Evolutionary conservation across 2,888 invertebrate genomes (phyloP).

Genomic region (Coenonympha glycerion): DNA sequence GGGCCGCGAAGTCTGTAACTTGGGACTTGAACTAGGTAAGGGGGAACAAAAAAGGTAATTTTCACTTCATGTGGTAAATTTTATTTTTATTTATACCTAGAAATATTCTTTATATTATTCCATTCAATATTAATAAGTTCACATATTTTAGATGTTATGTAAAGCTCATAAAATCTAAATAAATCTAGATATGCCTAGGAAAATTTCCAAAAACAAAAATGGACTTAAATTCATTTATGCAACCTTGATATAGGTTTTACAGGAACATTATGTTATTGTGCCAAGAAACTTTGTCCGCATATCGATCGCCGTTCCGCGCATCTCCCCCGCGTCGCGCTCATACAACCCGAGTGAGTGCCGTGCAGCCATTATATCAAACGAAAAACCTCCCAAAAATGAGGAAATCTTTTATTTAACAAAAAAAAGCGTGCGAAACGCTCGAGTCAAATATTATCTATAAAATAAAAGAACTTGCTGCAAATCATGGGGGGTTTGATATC

Average conservation of each 20-base stretch:
- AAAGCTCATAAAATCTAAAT: too few species aligned
- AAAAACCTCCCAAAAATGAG: conserved; percentile 49
- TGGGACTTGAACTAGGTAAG: too few species aligned
- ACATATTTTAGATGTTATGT: too few species aligned
- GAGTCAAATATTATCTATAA: not conserved
- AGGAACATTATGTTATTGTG: conserved; percentile 15
- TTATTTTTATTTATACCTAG: too few species aligned
- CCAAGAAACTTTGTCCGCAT: conserved; percentile 35
- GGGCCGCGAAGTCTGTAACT: not conserved
- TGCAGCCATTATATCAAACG: conserved; percentile 50
- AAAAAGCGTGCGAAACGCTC: not conserved
- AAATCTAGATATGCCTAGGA: too few species aligned
- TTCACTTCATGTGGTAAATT: too few species aligned
- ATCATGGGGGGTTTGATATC: conserved; percentile 31
- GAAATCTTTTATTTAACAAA: conserved; percentile 31
- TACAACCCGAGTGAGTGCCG: conserved; percentile 41
- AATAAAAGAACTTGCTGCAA: conserved; percentile 3
- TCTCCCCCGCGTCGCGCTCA: conserved; percentile 41
- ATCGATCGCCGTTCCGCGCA: conserved; percentile 66
- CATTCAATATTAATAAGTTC: too few species aligned
- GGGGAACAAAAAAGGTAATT: not conserved
- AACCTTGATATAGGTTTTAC: not conserved
- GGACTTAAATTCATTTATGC: not conserved
- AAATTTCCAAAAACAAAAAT: too few species aligned
- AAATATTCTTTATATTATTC: too few species aligned